Base-by-base conservation (phyloP, 2,113 vertebrate species). In the Leuciscus idus region DNA sequence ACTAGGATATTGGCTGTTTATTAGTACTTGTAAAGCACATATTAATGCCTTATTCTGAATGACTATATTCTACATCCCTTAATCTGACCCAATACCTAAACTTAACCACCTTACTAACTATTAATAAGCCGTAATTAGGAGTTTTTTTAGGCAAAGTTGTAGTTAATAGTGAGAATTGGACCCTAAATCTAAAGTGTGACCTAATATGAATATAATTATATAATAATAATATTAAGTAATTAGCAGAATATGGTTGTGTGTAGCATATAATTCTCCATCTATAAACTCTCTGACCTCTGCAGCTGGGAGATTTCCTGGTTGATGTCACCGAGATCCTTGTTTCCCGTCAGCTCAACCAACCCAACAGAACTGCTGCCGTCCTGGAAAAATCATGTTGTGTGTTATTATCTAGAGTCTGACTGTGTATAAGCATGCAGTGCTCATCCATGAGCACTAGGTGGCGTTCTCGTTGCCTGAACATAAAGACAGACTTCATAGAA, bases 301-400 rank as follows among this genome's bases (percentile, higher is more conserved):
- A 99, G 93, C 91, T 98, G 97, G 62, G 96, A 95, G n/a, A 99
- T 97, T 95, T 99, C 98, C 89, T 98, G 96, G 87, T 95, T 97
- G 43, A 99, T 96, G 83, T 98, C 97, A 87, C 98, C 97, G 12
- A 99, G 95, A 84, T 99, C 98, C 92, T 98, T 99, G 92, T 96
- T 95, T 1, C 98, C 98, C 1, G 95, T 97, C 85, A 96, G 95
- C 88, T 99, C 98, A 21, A 93, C 96, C 0, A 97, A 95, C 26
- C 95, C 96, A 8, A 96, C 91, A 15, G 96, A 94, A 89, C 95
- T 93, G 30, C 90, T 92, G 85, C 95, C 94, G 26, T 98, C 98
- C 98, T 99, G 92, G 91, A 91, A 90, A 6, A 75, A 90, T 84
- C 81, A 79, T 15, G 64, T 81, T 26, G 80, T 28, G 46, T 70